Evolutionary conservation across 1,140 invertebrate species (phyloP).

Genomic region (Meloidogyne floridensis): DNA sequence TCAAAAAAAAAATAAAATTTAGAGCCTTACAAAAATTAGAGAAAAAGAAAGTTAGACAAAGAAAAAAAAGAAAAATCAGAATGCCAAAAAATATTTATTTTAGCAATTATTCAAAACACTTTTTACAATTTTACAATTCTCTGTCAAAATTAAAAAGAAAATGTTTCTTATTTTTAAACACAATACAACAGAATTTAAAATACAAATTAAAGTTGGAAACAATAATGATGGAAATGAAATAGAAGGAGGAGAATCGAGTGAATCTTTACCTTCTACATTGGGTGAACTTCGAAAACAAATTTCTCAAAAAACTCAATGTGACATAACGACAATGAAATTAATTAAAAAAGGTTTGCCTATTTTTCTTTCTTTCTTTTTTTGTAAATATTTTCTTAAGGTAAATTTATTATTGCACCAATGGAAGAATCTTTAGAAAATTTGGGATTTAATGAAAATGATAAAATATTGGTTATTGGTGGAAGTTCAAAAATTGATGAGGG

Average conservation of each 20-base stretch:
- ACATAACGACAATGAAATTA: constrained; percentile 32
- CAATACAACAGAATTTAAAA: constrained; percentile 18
- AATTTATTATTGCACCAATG: constrained; percentile 33
- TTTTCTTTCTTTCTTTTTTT: background rate
- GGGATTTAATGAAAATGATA: constrained; percentile 36
- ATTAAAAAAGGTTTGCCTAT: constrained; percentile 36
- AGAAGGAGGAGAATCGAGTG: background rate
- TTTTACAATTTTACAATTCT: background rate
- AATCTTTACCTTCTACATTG: background rate
- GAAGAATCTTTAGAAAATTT: constrained; percentile 31
- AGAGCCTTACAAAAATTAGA: too few species aligned
- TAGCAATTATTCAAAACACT: too few species aligned
- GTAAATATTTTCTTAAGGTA: constrained; percentile 28
- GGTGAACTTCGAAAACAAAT: constrained; percentile 37
- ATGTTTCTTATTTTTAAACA: constrained; percentile 23
- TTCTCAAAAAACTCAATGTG: constrained; percentile 26
- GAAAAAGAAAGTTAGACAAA: too few species aligned
- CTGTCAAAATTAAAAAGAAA: background rate
- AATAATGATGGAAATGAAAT: background rate
- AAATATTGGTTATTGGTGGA: constrained; percentile 34
- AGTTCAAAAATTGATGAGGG: background rate
- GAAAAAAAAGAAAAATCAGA: too few species aligned
- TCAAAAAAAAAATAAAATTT: background rate
- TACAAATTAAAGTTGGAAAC: background rate
- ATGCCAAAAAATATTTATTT: too few species aligned